Base-by-base conservation (phyloP, 2,113 vertebrate species). In the Hemiprocne comata region DNA sequence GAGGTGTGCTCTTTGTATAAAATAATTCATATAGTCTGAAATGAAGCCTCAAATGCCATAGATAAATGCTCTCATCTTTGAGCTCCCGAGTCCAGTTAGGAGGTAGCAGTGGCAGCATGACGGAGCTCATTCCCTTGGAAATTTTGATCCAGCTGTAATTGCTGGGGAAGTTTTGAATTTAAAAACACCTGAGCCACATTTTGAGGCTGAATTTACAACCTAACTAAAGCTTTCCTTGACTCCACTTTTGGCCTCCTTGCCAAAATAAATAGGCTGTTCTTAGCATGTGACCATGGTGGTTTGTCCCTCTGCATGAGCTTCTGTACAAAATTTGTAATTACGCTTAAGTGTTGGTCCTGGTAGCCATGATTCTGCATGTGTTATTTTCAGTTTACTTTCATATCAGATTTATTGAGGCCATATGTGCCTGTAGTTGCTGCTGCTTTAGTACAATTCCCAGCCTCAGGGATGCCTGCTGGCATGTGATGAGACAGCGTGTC, bases 111-210 rank as follows among this genome's bases (percentile, higher is more conserved):
- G 71, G 53, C 57, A 93, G 33, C 12, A 53, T 13, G n/a, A 34
- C 44, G 18, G 18, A 65, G 29, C 28, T 87, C 38, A 8, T 90
- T 70, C 36, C 57, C 21, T 31, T 55, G 42, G n/a, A 19, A 25
- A 0, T 58, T 58, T 81, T 78, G 20, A 91, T n/a, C 31, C 17
- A 28, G 19, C 51, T 91, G 10, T 71, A 83, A 83, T 76, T 91
- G 46, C 62, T 88, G 25, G 55, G 92, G 78, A 95, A 80, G 58
- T 66, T 90, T 92, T 83, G 40, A 77, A 90, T 95, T 88, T 70
- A 46, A 93, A 83, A 88, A 60, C 81, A 82, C 87, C 74, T 87
- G 34, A 79, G 48, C 34, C 31, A 17, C 23, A 33, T 73, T 80
- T 95, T 92, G 67, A 2, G 14, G 70, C 72, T 70, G 46, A 85